These are phyloP conservation scores for Crocallis elinguaria DNA, from an alignment of 2,888 invertebrate genomes.

Conservation along the genomic window DNA sequence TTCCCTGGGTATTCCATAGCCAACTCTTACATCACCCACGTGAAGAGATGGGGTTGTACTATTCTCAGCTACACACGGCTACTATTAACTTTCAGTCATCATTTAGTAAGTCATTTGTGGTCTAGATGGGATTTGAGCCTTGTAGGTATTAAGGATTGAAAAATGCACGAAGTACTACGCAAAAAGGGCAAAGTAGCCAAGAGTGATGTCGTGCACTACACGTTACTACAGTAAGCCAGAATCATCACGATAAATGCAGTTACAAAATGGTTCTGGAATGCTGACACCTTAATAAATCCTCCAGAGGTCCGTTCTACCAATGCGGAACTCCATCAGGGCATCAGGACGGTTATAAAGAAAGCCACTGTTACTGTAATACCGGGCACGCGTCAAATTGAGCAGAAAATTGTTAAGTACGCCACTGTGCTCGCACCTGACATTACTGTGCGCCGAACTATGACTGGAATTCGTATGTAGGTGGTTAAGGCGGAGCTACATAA, in stretches of 20 bases:
- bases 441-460: conserved; percentile 59
- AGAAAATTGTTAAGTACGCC: conserved; percentile 70
- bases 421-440: conserved; percentile 43
- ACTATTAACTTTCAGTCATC: no score
- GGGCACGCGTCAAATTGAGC: conserved; percentile 69
- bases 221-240: no score
- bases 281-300: background rate
- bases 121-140: no score
- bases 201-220: no score
- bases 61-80: no score
- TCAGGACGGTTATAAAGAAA: conserved; percentile 35
- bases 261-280: background rate
- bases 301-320: conserved; percentile 32
- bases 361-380: conserved; percentile 7
- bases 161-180: no score
- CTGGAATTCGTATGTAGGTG: conserved; percentile 43
- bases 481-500: background rate
- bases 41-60: no score
- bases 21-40: no score
- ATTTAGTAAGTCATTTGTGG: no score
- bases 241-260: background rate
- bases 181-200: no score
- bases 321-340: conserved; percentile 37
- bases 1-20: no score
- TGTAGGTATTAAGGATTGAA: no score